A percentile compares a stretch with the other conserved stretches of the same genome.
These are phyloP conservation scores for Scaptodrosophila latifasciaeformis DNA, from an alignment of 2,888 invertebrate species.

Conservation along the genomic window DNA sequence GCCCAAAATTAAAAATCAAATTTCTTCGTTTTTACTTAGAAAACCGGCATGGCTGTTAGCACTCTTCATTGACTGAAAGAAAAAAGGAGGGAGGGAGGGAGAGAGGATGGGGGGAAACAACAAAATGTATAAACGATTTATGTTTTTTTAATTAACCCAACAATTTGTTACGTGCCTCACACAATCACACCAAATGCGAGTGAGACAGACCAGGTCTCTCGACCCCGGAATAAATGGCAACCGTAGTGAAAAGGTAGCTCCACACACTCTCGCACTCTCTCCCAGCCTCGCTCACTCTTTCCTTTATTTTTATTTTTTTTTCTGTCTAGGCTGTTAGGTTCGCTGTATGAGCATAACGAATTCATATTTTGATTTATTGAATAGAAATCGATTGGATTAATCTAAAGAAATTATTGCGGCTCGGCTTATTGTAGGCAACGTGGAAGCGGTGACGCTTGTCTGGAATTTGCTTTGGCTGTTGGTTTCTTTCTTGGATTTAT, in stretches of 20 bases:
- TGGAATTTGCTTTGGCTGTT: slow-evolving; percentile 37
- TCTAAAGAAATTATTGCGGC: slow-evolving; percentile 58
- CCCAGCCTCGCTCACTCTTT: too few relatives aligned
- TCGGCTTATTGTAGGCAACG: slow-evolving; percentile 10
- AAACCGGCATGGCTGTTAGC: slow-evolving; percentile 49
- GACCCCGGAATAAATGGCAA: slow-evolving; percentile 1
- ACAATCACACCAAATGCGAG: slow-evolving; percentile 35
- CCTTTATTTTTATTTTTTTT: too few relatives aligned
- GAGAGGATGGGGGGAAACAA: slow-evolving; percentile 8
- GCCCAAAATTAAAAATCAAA: too few relatives aligned
- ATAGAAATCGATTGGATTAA: slow-evolving; percentile 70
- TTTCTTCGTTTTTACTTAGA: too few relatives aligned
- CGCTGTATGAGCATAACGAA: slow-evolving; percentile 67
- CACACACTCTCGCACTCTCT: too few relatives aligned
- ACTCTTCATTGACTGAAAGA: slow-evolving; percentile 22
- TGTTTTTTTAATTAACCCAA: slow-evolving; percentile 74
- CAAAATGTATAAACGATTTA: slow-evolving; percentile 72
- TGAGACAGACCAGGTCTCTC: neutral
- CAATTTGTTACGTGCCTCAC: slow-evolving; percentile 73
- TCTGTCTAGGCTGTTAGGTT: slow-evolving; percentile 16
- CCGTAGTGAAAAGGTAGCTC: slow-evolving; percentile 34
- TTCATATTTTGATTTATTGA: slow-evolving; percentile 71
- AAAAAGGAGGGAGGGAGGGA: neutral
- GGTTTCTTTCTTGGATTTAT: slow-evolving; percentile 3
- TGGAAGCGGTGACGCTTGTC: slow-evolving; percentile 10